These are phyloP conservation scores for Sporophila hypoxantha DNA, from an alignment of 2,113 vertebrate genomes.

Conservation along the genomic window DNA sequence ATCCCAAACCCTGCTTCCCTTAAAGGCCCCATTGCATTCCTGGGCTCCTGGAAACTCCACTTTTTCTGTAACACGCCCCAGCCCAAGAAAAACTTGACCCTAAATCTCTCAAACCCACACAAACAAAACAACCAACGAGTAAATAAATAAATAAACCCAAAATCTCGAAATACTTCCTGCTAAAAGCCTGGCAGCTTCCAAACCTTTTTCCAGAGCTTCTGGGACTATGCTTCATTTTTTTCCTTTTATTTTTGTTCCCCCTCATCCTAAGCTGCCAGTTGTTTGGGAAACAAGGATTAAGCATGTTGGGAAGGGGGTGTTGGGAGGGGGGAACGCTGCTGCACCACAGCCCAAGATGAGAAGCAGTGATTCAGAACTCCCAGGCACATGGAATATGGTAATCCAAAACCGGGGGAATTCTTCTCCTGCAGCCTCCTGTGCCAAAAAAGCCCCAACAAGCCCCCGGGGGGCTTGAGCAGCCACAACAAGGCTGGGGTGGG, in stretches of 20 bases:
- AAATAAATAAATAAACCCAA: neutral
- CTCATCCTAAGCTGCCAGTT: neutral
- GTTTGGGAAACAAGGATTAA: neutral
- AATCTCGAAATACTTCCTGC: neutral
- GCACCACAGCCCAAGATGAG: neutral
- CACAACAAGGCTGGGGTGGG: neutral
- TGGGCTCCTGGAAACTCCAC: neutral
- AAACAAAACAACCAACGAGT: neutral
- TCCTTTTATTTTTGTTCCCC: no score
- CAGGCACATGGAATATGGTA: rapidly evolving
- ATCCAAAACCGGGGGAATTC: neutral
- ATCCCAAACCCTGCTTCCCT: neutral
- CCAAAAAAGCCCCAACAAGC: neutral
- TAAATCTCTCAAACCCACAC: neutral
- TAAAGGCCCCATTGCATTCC: neutral
- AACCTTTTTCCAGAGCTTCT: neutral
- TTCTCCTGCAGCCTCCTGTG: neutral
- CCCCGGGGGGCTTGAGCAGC: neutral
- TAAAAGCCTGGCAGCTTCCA: neutral
- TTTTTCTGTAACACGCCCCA: neutral
- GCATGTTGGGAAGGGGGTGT: neutral
- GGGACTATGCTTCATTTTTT: neutral
- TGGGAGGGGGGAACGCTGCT: neutral
- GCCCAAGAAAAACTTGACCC: neutral
- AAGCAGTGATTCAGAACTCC: neutral